Evolutionary conservation across 1,140 invertebrate genomes (phyloP), one percentile per base, ranked within the genome.

Genomic region (Pseudoatta argentina): DNA sequence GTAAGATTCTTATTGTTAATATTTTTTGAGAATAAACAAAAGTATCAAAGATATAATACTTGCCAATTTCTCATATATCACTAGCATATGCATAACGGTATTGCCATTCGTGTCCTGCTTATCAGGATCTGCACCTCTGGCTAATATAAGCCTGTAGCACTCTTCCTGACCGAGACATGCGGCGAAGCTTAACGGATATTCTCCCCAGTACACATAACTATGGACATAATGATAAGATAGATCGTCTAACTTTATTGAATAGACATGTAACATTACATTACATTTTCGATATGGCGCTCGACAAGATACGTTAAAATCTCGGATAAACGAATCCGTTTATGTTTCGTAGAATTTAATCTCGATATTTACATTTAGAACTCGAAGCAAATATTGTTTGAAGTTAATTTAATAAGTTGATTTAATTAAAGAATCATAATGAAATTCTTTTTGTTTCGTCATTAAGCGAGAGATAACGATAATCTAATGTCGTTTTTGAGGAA

Each of bases 91-190:
- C 6, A 99, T 95, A 2, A 99, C 98, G 0, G 98, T 99, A 92
- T 99, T 99, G 71, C 99, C 99, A 94, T 99, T 99, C 0, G 98
- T 98, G 92, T 99, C 99, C 95, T 99, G 98, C 30, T 97, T 97
- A 94, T 99, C 97, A 0, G 98, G 98, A 96, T 99, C 97, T 0
- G 98, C 99, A n/a, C 98, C 98, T 94, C 98, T 97, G 0, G 99
- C 98, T 57, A 99, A 94, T 78, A 99, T 98, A 87, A 99, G 96
- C 10, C 99, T 96, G 91, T 99, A 99, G 94, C 98, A 99, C 94
- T 99, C 99, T 93, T 99, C 99, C 95, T 99, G 99, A 1, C 98
- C 98, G 0, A 99, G 96, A 94, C 99, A 99, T 0, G 99, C 99
- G 3, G 99, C 99, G 95, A 99, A 99, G 72, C 97, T 97, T 16